Conservation (phyloP, 2,113 vertebrate genomes). For the Strigops habroptila region DNA sequence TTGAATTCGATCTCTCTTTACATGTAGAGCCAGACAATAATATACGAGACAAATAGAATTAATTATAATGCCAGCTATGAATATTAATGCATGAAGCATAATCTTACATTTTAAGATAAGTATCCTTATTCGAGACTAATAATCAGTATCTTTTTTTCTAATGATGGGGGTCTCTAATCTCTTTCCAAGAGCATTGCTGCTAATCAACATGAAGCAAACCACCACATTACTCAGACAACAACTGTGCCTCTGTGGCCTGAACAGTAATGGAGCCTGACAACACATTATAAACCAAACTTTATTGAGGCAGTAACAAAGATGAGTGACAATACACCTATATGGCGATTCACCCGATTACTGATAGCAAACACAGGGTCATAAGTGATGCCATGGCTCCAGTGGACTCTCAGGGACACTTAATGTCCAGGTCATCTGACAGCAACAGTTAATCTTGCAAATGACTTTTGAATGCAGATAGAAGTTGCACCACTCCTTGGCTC, state of each 20-base stretch:
- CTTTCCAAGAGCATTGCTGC: background rate
- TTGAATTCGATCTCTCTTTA: background rate
- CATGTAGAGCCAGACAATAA: background rate
- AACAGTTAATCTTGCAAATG: background rate
- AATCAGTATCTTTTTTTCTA: background rate
- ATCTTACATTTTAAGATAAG: background rate
- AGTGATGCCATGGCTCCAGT: rapidly evolving
- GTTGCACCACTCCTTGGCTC: background rate
- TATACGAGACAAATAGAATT: background rate
- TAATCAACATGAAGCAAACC: background rate
- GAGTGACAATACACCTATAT: background rate
- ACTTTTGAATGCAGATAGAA: rapidly evolving
- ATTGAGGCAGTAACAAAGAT: background rate
- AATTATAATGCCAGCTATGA: background rate
- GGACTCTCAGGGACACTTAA: background rate
- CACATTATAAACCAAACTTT: background rate
- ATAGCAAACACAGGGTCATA: background rate
- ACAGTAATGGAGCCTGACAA: background rate
- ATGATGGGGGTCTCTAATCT: background rate
- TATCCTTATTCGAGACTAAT: background rate
- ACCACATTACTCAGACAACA: background rate
- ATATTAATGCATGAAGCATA: background rate
- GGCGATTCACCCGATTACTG: background rate
- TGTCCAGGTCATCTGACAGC: background rate
- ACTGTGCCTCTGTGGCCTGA: background rate